phyloP scores from a whole-genome alignment of 2,888 invertebrate species.

The Eurytoma adleriae region DNA sequence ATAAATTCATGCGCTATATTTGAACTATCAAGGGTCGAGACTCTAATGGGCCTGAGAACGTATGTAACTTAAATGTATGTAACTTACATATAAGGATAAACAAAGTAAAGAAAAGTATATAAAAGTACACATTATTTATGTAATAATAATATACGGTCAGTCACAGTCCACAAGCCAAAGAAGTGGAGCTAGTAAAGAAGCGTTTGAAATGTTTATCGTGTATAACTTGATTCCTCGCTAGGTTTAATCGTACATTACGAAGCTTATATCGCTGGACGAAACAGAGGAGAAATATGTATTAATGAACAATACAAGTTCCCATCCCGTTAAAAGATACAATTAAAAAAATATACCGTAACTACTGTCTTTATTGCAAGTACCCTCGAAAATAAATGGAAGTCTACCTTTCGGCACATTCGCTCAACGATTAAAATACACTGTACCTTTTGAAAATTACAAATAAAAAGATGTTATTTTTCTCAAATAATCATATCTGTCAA shows the following conservation, averaged over 20 bases:
- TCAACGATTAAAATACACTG: conserved; percentile 37
- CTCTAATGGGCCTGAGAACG: conserved; percentile 47
- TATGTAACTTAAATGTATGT: background rate
- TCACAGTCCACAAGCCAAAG: conserved; percentile 75
- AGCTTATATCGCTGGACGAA: conserved; percentile 57
- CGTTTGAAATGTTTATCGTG: conserved; percentile 61
- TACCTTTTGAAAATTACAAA: conserved; percentile 51
- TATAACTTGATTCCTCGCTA: conserved; percentile 64
- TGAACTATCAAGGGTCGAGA: no score
- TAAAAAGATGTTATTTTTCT: conserved; percentile 56
- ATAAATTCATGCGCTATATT: no score
- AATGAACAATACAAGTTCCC: conserved; percentile 40
- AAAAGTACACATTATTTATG: conserved; percentile 63
- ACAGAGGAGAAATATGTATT: conserved; percentile 37
- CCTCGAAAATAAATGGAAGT: conserved; percentile 50
- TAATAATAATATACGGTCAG: conserved; percentile 67
- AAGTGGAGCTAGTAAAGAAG: conserved; percentile 72
- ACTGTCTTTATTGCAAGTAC: conserved; percentile 44
- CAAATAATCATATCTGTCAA: conserved; percentile 47
- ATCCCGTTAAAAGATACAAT: conserved; percentile 43
- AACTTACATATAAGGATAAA: conserved; percentile 29
- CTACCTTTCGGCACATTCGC: conserved; percentile 48
- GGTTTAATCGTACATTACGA: conserved; percentile 59
- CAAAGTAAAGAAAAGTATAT: conserved; percentile 53
- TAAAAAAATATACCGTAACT: conserved; percentile 40